Conservation (phyloP, 2,888 invertebrate genomes). For the Tholera decimalis region DNA sequence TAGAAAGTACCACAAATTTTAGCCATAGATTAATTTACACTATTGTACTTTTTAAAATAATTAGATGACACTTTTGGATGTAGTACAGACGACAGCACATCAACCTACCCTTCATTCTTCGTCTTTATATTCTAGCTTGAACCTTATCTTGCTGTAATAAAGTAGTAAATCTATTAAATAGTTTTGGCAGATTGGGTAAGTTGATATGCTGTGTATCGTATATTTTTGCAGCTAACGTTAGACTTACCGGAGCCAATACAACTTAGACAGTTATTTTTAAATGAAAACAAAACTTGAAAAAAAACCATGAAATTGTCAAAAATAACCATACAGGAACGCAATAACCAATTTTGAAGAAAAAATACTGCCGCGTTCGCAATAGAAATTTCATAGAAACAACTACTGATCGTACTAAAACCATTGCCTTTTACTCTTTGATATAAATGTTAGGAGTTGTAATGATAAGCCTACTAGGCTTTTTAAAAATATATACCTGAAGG, state of each 20-base stretch:
- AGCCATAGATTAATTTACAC: conserved; percentile 22
- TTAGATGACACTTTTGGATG: neutral
- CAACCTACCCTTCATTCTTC: too few species aligned
- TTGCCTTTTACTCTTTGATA: neutral
- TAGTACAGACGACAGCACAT: too few species aligned
- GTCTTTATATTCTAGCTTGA: too few species aligned
- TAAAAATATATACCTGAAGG: neutral
- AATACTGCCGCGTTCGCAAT: neutral
- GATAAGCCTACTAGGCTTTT: neutral
- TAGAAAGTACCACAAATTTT: conserved; percentile 12
- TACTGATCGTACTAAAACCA: neutral
- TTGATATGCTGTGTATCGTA: neutral
- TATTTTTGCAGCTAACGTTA: conserved; percentile 22
- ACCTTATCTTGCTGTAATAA: too few species aligned
- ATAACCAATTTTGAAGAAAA: too few species aligned
- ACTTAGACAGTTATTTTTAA: neutral
- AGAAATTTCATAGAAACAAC: neutral
- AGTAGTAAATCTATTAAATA: too few species aligned
- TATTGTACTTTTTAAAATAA: neutral
- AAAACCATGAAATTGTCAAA: neutral
- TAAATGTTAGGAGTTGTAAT: neutral
- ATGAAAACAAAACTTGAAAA: conserved; percentile 1
- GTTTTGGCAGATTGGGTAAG: too few species aligned
- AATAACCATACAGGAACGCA: too few species aligned
- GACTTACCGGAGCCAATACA: neutral